Base-by-base conservation (phyloP, 2,113 vertebrate species). In the Callaeas wilsoni region DNA sequence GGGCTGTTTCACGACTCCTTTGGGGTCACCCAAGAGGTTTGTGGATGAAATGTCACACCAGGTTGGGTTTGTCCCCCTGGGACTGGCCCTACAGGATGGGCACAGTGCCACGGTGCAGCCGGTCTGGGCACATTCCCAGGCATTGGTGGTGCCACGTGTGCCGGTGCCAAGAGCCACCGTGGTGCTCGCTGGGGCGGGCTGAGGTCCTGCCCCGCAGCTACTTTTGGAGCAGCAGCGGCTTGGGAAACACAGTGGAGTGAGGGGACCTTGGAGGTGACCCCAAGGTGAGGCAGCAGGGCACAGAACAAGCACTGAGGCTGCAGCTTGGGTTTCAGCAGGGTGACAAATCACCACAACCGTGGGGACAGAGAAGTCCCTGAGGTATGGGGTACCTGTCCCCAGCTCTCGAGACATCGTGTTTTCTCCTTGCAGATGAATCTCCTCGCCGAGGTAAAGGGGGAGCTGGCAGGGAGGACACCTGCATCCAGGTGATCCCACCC, bases 401-500 rank as follows among this genome's bases (percentile, higher is more conserved):
- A 67, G 52, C 13, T 75, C 56, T 52, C 4, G 4, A 39, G 29
- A 76, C 16, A n/a, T 12, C 0, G 3, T 13, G 14, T 57, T 85
- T 79, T 90, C 59, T 91, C 65, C 37, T 83, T 83, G 49, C 92
- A 95, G 96, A 96, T 96, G 95, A 79, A 93, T 21, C 33, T 97
- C 25, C 22, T 95, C 1, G 0, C 20, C 18, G 90, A 95, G 94
- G 96, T 97, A 95, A 89, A 20, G 6, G 18, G 46, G 71, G 18
- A 91, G 23, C 23, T 0, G 0, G n/a, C 4, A 4, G 19, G 27
- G 26, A 85, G 41, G 55, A 42, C 32, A 74, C 19, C 57, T 1
- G 3, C 35, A 57, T 30, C 8, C 16, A 13, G 16, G 18, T 1
- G 8, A 42, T 70, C 23, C n/a, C 47, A 47, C 6, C 29, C 17